Evolutionary conservation across 2,797 vertebrate genomes (phyloP).

Genomic region (Distichodus sexfasciatus): DNA sequence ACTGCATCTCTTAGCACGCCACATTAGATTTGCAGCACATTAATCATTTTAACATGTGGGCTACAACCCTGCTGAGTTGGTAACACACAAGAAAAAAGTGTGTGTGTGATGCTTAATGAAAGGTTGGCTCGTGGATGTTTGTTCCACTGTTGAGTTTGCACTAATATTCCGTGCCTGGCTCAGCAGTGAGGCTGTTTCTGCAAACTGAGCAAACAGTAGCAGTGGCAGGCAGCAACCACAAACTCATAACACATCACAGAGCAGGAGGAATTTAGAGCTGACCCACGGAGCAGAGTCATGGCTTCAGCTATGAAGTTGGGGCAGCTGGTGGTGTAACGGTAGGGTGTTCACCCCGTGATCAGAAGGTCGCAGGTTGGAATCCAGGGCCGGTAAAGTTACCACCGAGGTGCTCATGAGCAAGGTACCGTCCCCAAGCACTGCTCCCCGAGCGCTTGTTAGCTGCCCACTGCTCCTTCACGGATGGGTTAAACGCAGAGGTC

Average conservation of each 20-base stretch:
- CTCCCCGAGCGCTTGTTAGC: too few species aligned
- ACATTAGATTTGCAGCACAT: background rate
- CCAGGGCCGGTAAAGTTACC: too few species aligned
- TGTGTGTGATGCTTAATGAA: slow-evolving; percentile 7
- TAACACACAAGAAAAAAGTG: background rate
- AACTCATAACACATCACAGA: background rate
- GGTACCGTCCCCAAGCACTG: too few species aligned
- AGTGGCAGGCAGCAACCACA: background rate
- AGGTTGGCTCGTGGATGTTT: slow-evolving; percentile 5
- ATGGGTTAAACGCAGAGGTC: too few species aligned
- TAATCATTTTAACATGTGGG: background rate
- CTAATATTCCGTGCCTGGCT: slow-evolving; percentile 18
- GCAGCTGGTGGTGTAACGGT: too few species aligned
- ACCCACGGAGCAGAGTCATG: background rate
- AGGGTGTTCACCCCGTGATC: too few species aligned
- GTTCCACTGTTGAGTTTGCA: background rate
- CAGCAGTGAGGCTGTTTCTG: background rate
- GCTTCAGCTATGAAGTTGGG: background rate
- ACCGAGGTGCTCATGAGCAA: too few species aligned
- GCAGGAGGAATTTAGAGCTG: background rate
- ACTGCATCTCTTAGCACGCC: too few species aligned
- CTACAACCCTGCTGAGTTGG: background rate
- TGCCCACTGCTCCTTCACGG: too few species aligned
- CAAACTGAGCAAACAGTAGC: background rate
- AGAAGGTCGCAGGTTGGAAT: too few species aligned